Evolutionary conservation across 2,113 vertebrate genomes (phyloP).

Genomic region (Entelurus aequoreus): DNA sequence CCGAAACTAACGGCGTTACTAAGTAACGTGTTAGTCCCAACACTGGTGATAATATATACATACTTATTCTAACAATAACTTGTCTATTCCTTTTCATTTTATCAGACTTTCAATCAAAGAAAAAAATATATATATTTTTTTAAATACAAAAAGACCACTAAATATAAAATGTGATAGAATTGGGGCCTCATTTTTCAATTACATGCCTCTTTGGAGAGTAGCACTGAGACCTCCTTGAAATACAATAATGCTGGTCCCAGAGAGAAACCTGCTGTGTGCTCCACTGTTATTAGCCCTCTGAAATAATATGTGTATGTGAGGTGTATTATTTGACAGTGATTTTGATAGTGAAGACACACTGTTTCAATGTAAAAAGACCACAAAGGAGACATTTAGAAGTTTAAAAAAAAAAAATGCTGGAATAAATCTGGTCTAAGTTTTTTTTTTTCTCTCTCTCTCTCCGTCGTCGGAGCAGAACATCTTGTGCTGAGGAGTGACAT

Average conservation of each 20-base stretch:
- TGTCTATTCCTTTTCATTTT: no score
- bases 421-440: slow-evolving; percentile 26
- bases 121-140: no score
- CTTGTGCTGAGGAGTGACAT: slow-evolving; percentile 49
- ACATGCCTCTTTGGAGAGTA: slow-evolving; percentile 23
- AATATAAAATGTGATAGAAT: slow-evolving; percentile 30
- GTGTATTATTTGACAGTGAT: slow-evolving; percentile 19
- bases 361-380: slow-evolving; percentile 21
- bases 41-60: no score
- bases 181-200: slow-evolving; percentile 25
- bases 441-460: slow-evolving; percentile 25
- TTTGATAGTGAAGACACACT: slow-evolving; percentile 27
- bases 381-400: slow-evolving; percentile 44
- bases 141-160: slow-evolving; percentile 47
- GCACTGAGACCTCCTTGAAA: slow-evolving; percentile 39
- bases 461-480: slow-evolving; percentile 50
- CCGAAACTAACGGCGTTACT: no score
- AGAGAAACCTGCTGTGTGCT: slow-evolving; percentile 40
- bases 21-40: no score
- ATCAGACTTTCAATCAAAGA: no score
- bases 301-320: slow-evolving; percentile 15
- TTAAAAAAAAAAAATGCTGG: slow-evolving; percentile 45
- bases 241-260: slow-evolving; percentile 35
- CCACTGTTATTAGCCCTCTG: slow-evolving; percentile 41
- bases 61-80: no score